These are phyloP conservation scores for Stomatorhinus walkeri DNA, from an alignment of 2,797 vertebrate species.

Conservation along the genomic window DNA sequence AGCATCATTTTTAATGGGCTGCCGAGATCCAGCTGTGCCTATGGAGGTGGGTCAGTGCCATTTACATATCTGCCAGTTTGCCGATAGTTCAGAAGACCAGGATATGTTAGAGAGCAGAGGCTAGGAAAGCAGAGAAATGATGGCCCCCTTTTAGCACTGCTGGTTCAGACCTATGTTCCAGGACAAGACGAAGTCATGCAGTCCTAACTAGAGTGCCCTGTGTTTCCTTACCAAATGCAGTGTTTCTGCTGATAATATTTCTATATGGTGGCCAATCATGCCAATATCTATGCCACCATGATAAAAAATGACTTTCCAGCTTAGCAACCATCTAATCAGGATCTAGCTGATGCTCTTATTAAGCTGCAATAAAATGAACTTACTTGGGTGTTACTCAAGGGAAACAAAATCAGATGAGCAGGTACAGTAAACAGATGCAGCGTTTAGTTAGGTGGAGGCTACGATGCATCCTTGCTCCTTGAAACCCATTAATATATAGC, in stretches of 20 bases:
- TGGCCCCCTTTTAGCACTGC: neutral
- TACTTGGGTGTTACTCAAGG: neutral
- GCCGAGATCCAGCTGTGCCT: constrained; percentile 10
- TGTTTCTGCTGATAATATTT: neutral
- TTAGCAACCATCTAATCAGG: neutral
- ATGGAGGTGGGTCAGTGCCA: constrained; percentile 11
- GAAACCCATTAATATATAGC: neutral
- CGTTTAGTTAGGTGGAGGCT: neutral
- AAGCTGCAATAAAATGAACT: neutral
- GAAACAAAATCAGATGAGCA: neutral
- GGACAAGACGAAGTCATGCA: neutral
- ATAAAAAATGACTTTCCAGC: neutral
- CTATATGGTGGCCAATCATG: neutral
- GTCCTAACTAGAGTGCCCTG: neutral
- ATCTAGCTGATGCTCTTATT: neutral
- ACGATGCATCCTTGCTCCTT: neutral
- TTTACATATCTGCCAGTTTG: neutral
- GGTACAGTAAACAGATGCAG: neutral
- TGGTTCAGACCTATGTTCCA: neutral
- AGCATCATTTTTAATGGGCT: constrained; percentile 14
- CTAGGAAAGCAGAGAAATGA: neutral
- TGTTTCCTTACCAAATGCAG: neutral
- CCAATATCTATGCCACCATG: neutral
- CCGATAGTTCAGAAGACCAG: constrained; percentile 1
- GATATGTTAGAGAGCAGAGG: neutral